Percentiles rank a stretch among this genome's conserved stretches.
Evolutionary conservation across 1,140 invertebrate genomes (phyloP).

Genomic region (Lasaia peninsularis): DNA sequence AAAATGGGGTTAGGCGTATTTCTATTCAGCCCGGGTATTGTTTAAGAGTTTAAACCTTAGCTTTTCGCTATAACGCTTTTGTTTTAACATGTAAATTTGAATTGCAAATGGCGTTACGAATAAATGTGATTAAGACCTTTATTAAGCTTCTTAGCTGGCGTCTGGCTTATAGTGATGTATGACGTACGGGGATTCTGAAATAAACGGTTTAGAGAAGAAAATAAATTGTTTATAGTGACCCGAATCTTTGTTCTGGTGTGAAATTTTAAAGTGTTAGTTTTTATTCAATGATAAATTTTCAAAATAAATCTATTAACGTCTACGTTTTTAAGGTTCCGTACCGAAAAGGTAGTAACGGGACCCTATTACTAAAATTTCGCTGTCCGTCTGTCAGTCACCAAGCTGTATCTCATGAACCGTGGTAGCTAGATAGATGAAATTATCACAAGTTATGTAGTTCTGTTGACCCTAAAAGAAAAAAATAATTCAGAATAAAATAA

Average conservation of each 20-base stretch:
- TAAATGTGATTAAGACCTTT: slow-evolving; percentile 32
- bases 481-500: too few species aligned
- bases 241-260: background rate
- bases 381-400: too few species aligned
- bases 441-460: too few species aligned
- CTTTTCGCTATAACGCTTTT: slow-evolving; percentile 33
- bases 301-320: too few species aligned
- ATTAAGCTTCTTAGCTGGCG: slow-evolving; percentile 29
- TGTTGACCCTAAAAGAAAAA: too few species aligned
- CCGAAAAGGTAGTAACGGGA: too few species aligned
- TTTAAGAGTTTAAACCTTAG: slow-evolving; percentile 38
- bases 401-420: too few species aligned
- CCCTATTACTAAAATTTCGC: too few species aligned
- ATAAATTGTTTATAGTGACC: background rate
- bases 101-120: slow-evolving; percentile 33
- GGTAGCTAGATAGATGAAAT: too few species aligned
- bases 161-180: slow-evolving; percentile 24
- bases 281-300: too few species aligned
- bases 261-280: too few species aligned
- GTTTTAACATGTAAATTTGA: slow-evolving; percentile 42
- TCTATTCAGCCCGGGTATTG: slow-evolving; percentile 33
- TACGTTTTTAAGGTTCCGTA: too few species aligned
- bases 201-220: background rate
- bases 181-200: slow-evolving; percentile 1
- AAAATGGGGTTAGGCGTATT: slow-evolving; percentile 37